Conservation (phyloP, 1,140 invertebrate genomes). For the Parapsyche elsis region DNA sequence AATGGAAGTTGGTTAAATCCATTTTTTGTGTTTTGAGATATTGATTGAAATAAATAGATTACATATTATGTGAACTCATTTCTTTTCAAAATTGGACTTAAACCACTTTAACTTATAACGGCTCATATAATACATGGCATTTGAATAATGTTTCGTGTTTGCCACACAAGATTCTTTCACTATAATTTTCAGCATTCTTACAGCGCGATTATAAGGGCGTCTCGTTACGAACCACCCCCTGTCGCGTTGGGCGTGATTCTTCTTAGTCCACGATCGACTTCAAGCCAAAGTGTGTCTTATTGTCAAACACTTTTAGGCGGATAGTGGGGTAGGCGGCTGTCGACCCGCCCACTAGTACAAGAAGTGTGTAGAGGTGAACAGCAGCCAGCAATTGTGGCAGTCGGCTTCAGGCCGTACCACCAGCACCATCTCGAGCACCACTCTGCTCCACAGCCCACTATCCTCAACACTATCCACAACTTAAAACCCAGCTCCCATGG, state of each 20-base stretch:
- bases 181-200: not conserved
- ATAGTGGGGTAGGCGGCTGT: not conserved
- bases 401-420: constrained; percentile 43
- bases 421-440: constrained; percentile 7
- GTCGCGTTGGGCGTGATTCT: constrained; percentile 4
- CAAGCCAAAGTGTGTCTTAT: not conserved
- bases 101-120: no score
- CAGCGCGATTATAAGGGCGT: not conserved
- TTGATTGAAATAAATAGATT: no score
- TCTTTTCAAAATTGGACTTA: no score
- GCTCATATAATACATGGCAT: no score
- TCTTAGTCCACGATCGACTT: not conserved
- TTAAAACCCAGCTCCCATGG: constrained; percentile 57
- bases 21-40: no score
- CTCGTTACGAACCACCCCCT: not conserved
- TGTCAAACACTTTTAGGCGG: not conserved
- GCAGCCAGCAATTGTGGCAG: constrained; percentile 36
- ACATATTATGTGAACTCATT: no score
- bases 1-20: no score
- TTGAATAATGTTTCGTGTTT: no score
- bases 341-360: not conserved
- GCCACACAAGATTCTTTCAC: no score
- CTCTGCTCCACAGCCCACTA: not conserved
- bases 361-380: not conserved
- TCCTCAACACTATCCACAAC: constrained; percentile 28